Base-by-base conservation (phyloP, 2,113 vertebrate genomes). In the Lichenostomus cassidix region DNA sequence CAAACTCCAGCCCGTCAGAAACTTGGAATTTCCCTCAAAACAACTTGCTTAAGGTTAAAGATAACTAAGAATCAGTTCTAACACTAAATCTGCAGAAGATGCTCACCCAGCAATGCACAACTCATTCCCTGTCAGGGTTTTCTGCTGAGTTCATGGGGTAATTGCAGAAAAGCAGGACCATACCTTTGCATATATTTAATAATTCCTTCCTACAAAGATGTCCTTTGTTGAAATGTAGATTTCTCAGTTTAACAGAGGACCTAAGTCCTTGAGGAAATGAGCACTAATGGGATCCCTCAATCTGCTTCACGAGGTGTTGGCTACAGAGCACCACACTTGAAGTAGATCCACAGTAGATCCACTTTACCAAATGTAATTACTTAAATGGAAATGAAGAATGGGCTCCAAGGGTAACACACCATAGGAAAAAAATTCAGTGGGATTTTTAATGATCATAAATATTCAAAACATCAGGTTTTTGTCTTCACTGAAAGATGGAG, bases 91-190 rank as follows among this genome's bases (percentile, higher is more conserved):
- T 77, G 18, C 37, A 69, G 46, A 52, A 86, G 35, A 50, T 15
- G 17, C 0, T 4, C 18, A 17, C 5, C 1, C 12, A 37, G 17
- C 7, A 42, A 12, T 7, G 41, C 0, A 5, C 7, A 21, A 37
- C 25, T 52, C 2, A 2, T n/a, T 47, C 58, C 42, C 33, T n/a
- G 0, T 60, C 11, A 21, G 11, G 0, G 0, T 1, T 0, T 33
- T 60, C 63, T 65, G 21, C 20, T 35, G 4, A 14, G 12, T 37
- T 59, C 27, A 35, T 1, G 11, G 10, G 7, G 9, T 28, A 22
- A 13, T 39, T n/a, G 11, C 0, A 0, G 39, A 69, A 42, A 8
- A 39, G 14, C 9, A 65, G 63, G 5, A 41, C 28, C 49, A 53
- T 1, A 3, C 11, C 1, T 42, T 20, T 39, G 11, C 15, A 9